Evolutionary conservation across 2,797 vertebrate species (phyloP).

Genomic region (Lepus townsendii): DNA sequence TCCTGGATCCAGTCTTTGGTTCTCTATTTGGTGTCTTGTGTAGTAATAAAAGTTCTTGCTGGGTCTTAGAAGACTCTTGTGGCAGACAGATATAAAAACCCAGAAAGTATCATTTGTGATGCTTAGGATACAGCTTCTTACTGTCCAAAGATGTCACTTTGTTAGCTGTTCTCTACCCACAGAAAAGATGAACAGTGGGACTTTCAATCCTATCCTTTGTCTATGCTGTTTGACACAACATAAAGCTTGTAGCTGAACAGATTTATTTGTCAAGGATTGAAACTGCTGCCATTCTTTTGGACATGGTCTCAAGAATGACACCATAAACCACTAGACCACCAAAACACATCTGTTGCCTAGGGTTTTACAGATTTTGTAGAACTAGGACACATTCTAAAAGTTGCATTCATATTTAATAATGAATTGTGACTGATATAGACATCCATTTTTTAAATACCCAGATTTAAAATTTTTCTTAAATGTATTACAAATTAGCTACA

Average conservation of each 20-base stretch:
- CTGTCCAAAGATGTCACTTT: background rate
- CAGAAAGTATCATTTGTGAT: background rate
- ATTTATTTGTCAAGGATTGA: conserved; percentile 7
- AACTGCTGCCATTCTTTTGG: background rate
- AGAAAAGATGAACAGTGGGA: background rate
- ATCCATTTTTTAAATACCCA: background rate
- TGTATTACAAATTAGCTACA: background rate
- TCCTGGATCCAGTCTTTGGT: background rate
- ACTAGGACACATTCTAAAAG: background rate
- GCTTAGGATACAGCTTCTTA: background rate
- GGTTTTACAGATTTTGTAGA: background rate
- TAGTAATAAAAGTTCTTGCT: background rate
- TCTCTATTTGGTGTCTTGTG: background rate
- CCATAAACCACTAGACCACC: background rate
- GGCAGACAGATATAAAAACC: background rate
- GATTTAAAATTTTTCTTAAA: background rate
- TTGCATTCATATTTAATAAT: conserved; percentile 14
- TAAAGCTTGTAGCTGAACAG: conserved; percentile 23
- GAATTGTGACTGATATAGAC: background rate
- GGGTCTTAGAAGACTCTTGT: background rate
- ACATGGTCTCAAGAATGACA: background rate
- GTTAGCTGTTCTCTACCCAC: background rate
- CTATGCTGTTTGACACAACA: background rate
- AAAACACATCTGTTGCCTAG: background rate
- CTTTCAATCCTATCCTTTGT: background rate